phyloP scores from a whole-genome alignment of 2,888 invertebrate genomes.

The Lymantria monacha region DNA sequence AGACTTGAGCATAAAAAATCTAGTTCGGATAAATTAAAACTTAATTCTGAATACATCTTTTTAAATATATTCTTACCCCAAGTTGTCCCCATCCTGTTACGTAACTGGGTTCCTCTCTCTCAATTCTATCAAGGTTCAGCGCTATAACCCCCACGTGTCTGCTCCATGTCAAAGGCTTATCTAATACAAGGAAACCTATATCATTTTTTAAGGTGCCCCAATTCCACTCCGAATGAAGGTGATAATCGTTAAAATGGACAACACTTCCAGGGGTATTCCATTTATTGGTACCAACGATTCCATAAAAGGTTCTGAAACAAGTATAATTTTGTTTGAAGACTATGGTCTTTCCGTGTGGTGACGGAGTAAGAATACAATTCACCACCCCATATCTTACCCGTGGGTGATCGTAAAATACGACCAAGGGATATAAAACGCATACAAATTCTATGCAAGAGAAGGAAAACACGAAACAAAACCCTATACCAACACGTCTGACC shows the following conservation, averaged over 20 bases:
- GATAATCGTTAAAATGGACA: slow-evolving; percentile 23
- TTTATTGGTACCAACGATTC: slow-evolving; percentile 35
- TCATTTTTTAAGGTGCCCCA: slow-evolving; percentile 39
- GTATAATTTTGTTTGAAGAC: background rate
- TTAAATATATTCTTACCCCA: slow-evolving; percentile 18
- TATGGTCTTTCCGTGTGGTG: too few species aligned
- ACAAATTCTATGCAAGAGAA: too few species aligned
- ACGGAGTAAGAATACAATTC: too few species aligned
- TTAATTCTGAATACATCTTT: too few species aligned
- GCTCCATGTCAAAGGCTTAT: slow-evolving; percentile 11
- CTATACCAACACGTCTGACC: too few species aligned
- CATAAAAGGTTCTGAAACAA: slow-evolving; percentile 26
- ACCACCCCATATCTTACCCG: too few species aligned
- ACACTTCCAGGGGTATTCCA: slow-evolving; percentile 30
- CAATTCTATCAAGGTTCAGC: slow-evolving; percentile 22
- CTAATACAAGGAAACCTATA: slow-evolving; percentile 29
- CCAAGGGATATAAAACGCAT: too few species aligned
- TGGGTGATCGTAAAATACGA: too few species aligned
- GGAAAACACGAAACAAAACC: too few species aligned
- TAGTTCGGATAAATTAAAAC: too few species aligned
- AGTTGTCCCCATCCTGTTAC: slow-evolving; percentile 49
- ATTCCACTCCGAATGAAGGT: slow-evolving; percentile 41
- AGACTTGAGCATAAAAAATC: too few species aligned
- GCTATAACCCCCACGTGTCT: slow-evolving; percentile 18
- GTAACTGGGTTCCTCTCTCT: slow-evolving; percentile 16